Evolutionary conservation across 2,797 vertebrate genomes (phyloP), one percentile per base, ranked within the genome.

Genomic region (Coluber constrictor): DNA sequence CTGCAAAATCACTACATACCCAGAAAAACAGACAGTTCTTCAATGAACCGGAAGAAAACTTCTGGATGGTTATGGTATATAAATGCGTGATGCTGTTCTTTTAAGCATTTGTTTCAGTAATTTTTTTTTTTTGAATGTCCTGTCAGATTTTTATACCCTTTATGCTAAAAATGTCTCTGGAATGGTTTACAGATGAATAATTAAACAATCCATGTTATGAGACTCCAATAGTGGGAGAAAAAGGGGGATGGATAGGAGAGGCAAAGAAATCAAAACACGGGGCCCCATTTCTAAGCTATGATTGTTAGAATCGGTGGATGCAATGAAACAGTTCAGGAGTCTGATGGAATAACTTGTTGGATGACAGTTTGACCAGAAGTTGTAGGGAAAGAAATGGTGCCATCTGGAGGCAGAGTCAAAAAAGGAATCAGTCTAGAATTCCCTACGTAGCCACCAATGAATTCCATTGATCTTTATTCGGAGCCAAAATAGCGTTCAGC

Each of bases 11-110:
- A 29, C 98, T 99, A 70, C 99, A 99, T 95, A 99, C 99, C 0
- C 99, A 99, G 98, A 99, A 99, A 97, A 99, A 99, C 3, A 98
- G 99, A 29, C 99, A 99, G 93, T 99, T 99, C 97, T 99, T 99
- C 98, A 98, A 98, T 91, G 99, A 99, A 94, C 98, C 99, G 0
- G 99, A 99, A 97, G 99, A 99, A 94, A 98, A 98, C 96, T 99
- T 99, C 97, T 99, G 99, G 99, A 99, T 99, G 96, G 98, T 99
- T 94, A 99, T 99, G 99, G 99, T 99, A 99, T 91, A 96, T 96
- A 96, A 74, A 91, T 93, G 93, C 0, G 32, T 90, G 93, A 95
- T 95, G 29, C 18, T 74, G 7, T 74, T 47, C 29, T 74, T 10
- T n/a, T 37, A 20, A 61, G 10, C 27, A n/a, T 4, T 70, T n/a